Conservation (phyloP, 2,888 invertebrate genomes). For the Trachelus troglodyta region DNA sequence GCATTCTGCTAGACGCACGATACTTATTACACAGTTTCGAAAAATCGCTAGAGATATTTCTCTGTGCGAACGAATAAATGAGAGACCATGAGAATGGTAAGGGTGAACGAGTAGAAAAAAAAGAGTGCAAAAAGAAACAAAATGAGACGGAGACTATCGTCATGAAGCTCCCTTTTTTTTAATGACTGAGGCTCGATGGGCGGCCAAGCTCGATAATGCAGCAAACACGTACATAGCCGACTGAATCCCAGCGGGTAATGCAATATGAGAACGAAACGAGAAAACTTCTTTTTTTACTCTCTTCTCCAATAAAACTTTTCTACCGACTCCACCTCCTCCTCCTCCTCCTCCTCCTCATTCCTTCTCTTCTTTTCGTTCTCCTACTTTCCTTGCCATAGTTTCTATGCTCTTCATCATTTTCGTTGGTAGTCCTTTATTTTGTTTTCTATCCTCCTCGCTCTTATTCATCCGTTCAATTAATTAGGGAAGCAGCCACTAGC, state of each 20-base stretch:
- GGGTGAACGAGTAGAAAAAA: neutral
- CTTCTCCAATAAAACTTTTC: constrained; percentile 1
- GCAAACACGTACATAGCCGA: neutral
- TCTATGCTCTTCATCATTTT: neutral
- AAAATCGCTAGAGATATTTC: neutral
- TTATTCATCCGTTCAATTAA: neutral
- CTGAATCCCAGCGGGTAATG: neutral
- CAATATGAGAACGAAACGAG: neutral
- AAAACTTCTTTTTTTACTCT: neutral
- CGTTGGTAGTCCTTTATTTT: neutral
- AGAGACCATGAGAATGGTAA: neutral
- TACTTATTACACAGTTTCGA: neutral
- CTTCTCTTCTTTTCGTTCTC: neutral
- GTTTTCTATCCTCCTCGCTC: neutral
- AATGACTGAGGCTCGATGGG: neutral
- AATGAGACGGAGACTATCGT: neutral
- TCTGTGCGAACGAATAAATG: neutral
- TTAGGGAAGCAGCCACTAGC: neutral
- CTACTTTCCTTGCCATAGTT: neutral
- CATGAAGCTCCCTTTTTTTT: neutral
- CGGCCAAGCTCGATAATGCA: neutral
- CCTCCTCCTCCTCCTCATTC: neutral
- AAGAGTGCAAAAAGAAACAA: neutral
- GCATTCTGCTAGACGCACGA: constrained; percentile 22
- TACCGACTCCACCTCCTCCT: neutral